Evolutionary conservation across 2,113 vertebrate species (phyloP).

Genomic region (Myiozetetes cayanensis): DNA sequence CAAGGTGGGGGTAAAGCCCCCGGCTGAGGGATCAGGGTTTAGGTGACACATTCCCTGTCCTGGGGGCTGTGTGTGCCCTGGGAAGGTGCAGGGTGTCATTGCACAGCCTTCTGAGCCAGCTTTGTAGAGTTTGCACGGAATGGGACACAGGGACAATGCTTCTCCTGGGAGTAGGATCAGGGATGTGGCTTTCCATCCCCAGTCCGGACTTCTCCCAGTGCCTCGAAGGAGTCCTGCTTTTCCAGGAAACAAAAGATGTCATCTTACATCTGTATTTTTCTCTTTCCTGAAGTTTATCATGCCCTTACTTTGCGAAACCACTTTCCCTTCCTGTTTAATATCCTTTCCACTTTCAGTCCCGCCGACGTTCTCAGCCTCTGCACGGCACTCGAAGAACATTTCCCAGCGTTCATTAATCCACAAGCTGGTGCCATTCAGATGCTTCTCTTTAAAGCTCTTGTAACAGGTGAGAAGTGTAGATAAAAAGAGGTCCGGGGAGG

Average conservation of each 20-base stretch:
- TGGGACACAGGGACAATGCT: background rate
- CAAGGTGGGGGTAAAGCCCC: background rate
- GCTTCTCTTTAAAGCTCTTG: background rate
- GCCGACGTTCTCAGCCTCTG: background rate
- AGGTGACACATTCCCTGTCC: background rate
- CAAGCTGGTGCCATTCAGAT: background rate
- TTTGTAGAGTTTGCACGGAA: too few species aligned
- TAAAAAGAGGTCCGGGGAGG: background rate
- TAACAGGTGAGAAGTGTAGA: background rate
- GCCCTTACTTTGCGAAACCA: background rate
- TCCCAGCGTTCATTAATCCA: background rate
- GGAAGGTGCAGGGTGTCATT: fast-evolving
- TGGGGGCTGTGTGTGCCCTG: background rate
- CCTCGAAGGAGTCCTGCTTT: background rate
- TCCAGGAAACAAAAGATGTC: background rate
- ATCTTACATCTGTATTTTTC: background rate
- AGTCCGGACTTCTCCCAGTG: background rate
- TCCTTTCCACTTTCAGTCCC: background rate
- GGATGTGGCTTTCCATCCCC: background rate
- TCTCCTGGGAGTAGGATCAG: background rate
- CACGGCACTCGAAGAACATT: background rate
- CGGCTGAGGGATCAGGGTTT: background rate
- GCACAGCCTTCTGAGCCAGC: background rate
- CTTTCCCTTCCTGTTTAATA: background rate
- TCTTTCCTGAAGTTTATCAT: background rate